Evolutionary conservation across 2,797 vertebrate species (phyloP).

Genomic region (Pseudochromis fuscus): DNA sequence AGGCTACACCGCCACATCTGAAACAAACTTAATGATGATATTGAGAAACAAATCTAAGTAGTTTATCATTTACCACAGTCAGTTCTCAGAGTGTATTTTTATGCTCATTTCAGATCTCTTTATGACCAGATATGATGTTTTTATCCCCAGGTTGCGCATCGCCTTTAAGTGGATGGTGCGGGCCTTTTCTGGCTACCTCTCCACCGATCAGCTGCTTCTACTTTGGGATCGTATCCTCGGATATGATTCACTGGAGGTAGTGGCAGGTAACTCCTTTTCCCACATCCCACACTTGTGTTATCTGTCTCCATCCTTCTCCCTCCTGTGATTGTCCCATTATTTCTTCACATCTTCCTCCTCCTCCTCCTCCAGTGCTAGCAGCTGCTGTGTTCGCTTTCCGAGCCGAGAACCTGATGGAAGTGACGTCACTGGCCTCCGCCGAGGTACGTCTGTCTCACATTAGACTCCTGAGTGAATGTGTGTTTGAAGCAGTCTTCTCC

Average conservation of each 20-base stretch:
- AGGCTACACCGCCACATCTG: background rate
- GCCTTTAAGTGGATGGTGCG: conserved; percentile 99
- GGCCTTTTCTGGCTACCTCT: conserved; percentile 97
- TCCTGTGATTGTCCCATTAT: background rate
- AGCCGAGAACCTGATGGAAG: conserved; percentile 99
- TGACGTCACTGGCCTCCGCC: conserved; percentile 94
- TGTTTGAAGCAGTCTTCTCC: conserved; percentile 28
- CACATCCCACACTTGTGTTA: background rate
- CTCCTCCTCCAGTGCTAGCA: conserved; percentile 88
- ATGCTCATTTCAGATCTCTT: background rate
- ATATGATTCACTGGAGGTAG: conserved; percentile 94
- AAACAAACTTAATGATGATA: background rate
- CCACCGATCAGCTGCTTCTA: conserved; percentile 96
- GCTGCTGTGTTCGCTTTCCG: conserved; percentile 98
- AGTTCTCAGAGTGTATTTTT: background rate
- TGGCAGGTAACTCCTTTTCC: conserved; percentile 87
- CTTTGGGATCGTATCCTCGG: conserved; percentile 98
- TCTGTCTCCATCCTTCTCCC: background rate
- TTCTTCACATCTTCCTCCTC: background rate
- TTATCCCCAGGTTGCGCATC: conserved; percentile 89
- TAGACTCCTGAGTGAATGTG: conserved; percentile 16
- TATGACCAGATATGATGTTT: background rate
- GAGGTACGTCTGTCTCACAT: conserved; percentile 90
- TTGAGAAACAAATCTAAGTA: background rate
- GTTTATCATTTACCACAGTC: background rate